Evolutionary conservation across 2,113 vertebrate genomes (phyloP).

Genomic region (Laterallus jamaicensis): DNA sequence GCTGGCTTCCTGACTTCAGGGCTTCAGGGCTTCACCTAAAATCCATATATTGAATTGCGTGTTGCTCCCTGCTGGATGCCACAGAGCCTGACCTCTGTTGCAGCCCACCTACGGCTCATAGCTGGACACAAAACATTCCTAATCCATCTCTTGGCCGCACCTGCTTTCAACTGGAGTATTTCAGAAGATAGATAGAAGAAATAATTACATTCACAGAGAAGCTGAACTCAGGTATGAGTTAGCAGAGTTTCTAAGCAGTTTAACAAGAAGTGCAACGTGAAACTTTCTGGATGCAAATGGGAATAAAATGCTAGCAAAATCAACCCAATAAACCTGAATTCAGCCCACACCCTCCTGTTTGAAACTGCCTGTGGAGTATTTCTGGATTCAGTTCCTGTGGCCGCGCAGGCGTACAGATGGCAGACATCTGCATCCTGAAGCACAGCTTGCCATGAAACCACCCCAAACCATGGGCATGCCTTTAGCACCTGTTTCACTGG

Average conservation of each 20-base stretch:
- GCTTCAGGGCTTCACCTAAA: too few relatives aligned
- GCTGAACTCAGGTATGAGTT: background rate
- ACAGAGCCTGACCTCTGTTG: background rate
- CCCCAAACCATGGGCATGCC: background rate
- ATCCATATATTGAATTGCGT: too few relatives aligned
- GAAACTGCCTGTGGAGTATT: background rate
- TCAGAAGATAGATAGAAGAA: background rate
- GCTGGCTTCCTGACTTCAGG: too few relatives aligned
- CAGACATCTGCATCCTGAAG: background rate
- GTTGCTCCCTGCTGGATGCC: too few relatives aligned
- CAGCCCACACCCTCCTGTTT: background rate
- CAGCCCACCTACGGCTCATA: accelerated
- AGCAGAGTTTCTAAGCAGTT: background rate
- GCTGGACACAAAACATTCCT: background rate
- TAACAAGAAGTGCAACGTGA: background rate
- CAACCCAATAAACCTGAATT: background rate
- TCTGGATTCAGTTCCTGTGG: background rate
- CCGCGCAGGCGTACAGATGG: background rate
- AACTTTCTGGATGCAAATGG: background rate
- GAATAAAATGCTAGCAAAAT: background rate
- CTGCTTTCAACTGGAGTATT: background rate
- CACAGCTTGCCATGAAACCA: background rate
- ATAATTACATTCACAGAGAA: background rate
- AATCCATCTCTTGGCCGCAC: background rate
- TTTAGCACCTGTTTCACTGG: background rate